Conservation (phyloP, 2,888 invertebrate genomes). For the Sympetrum striolatum region DNA sequence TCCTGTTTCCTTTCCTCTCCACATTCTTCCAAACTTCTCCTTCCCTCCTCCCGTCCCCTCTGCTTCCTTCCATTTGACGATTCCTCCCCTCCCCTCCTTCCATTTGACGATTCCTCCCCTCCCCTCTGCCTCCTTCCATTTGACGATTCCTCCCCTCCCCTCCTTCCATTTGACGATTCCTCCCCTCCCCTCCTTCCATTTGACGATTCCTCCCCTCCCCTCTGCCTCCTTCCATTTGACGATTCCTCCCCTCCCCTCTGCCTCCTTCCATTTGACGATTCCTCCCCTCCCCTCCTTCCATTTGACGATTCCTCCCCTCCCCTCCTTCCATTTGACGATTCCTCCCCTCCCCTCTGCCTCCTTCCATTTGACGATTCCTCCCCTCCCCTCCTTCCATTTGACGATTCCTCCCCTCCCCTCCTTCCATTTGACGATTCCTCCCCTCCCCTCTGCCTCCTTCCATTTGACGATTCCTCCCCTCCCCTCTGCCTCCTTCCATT, state of each 20-base stretch:
- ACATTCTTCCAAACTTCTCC: neutral
- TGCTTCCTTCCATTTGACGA: neutral
- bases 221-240: neutral
- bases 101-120: neutral
- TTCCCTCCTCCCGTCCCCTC: neutral
- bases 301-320: neutral
- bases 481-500: neutral
- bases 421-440: neutral
- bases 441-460: neutral
- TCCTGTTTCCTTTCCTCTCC: neutral
- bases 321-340: neutral
- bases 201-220: neutral
- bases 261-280: neutral
- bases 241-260: neutral
- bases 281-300: neutral
- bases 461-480: neutral
- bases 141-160: neutral
- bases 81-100: neutral
- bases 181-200: neutral
- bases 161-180: neutral
- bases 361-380: neutral
- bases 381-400: neutral
- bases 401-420: neutral
- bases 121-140: neutral
- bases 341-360: neutral